Evolutionary conservation across 2,888 invertebrate species (phyloP).

Genomic region (Drosophila multiciliata): DNA sequence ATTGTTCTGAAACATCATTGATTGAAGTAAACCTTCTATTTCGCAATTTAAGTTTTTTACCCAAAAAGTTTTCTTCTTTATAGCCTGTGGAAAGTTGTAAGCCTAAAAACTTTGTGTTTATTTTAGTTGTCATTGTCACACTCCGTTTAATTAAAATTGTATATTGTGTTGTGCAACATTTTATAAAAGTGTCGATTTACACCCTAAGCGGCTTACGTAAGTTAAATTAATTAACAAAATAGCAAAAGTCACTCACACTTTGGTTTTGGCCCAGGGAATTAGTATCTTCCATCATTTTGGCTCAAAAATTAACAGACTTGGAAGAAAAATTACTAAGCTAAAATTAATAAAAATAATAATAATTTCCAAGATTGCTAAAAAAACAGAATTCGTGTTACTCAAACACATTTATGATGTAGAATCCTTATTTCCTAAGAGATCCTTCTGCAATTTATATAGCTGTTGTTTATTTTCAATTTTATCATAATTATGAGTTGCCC

Average conservation of each 20-base stretch:
- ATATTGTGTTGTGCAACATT: conserved; percentile 38
- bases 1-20: not conserved
- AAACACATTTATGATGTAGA: not conserved
- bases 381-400: not conserved
- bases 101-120: not conserved
- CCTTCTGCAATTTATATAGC: not conserved
- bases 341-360: not conserved
- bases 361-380: not conserved
- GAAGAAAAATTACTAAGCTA: not conserved
- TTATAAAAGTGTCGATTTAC: conserved; percentile 13
- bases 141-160: conserved; percentile 56
- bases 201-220: conserved; percentile 63
- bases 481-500: conserved; percentile 21
- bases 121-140: conserved; percentile 12
- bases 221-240: conserved; percentile 60
- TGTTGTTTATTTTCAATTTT: conserved; percentile 21
- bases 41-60: not conserved
- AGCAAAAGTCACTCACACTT: conserved; percentile 37
- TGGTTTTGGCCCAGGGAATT: conserved; percentile 10
- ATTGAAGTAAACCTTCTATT: not conserved
- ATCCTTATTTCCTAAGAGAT: not conserved
- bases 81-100: not conserved
- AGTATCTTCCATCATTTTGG: not conserved
- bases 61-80: not conserved
- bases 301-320: not conserved